phyloP scores from a whole-genome alignment of 2,113 vertebrate genomes.

The Capricornis sumatraensis region DNA sequence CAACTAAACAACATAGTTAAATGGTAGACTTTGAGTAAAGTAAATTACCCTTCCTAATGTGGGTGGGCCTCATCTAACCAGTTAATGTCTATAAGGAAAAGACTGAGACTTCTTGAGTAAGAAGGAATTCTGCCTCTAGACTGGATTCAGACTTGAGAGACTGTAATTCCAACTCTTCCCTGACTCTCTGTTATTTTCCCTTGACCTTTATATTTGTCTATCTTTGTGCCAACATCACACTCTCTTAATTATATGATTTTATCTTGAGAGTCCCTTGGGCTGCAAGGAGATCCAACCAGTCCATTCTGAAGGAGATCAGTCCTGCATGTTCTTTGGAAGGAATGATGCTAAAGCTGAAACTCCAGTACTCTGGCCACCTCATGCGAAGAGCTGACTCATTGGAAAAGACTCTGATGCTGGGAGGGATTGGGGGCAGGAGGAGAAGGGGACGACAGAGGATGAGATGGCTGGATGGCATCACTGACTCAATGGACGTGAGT shows the following conservation, averaged over 20 bases:
- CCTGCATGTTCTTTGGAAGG: too few relatives aligned
- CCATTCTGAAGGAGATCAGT: too few relatives aligned
- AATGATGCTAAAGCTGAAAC: too few relatives aligned
- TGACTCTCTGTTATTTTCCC: neutral
- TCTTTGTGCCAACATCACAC: neutral
- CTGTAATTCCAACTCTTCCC: neutral
- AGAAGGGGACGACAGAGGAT: too few relatives aligned
- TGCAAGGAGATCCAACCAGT: too few relatives aligned
- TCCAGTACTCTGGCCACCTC: too few relatives aligned
- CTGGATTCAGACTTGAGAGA: neutral
- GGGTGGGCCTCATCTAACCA: neutral
- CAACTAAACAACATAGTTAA: neutral
- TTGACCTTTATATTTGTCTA: neutral
- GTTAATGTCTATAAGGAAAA: neutral
- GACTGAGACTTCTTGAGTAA: neutral
- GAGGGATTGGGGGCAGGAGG: too few relatives aligned
- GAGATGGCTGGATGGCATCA: too few relatives aligned
- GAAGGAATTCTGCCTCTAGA: neutral
- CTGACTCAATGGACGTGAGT: rapidly evolving
- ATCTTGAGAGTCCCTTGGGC: too few relatives aligned
- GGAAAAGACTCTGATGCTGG: too few relatives aligned
- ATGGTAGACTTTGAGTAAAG: neutral
- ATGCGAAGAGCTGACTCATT: too few relatives aligned
- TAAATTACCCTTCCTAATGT: neutral
- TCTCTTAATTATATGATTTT: neutral